These are phyloP conservation scores for Elegia similella DNA, from an alignment of 2,888 invertebrate species.

Conservation along the genomic window DNA sequence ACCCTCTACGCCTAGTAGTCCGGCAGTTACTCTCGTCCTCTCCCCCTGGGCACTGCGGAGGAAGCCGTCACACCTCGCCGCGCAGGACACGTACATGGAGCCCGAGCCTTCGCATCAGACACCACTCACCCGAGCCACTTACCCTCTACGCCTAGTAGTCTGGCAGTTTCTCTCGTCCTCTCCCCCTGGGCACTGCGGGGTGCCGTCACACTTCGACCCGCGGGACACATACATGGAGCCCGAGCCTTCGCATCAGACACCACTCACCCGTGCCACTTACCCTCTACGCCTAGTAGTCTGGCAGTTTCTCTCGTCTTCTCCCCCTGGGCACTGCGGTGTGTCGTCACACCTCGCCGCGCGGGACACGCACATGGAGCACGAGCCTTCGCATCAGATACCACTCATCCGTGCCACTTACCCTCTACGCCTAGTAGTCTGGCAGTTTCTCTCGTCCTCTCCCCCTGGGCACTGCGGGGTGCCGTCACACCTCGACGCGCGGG, in stretches of 20 bases:
- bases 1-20: conserved; percentile 80
- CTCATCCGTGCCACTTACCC: conserved; percentile 53
- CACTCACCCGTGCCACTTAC: conserved; percentile 55
- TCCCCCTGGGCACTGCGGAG: conserved; percentile 87
- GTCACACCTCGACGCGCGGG: conserved; percentile 90
- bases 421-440: conserved; percentile 80
- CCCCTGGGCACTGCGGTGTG: conserved; percentile 87
- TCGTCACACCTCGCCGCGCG: conserved; percentile 92
- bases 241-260: conserved; percentile 83
- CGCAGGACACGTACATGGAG: too few species aligned
- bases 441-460: conserved; percentile 89
- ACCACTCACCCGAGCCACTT: conserved; percentile 42
- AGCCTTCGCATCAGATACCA: conserved; percentile 84
- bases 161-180: conserved; percentile 88
- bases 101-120: conserved; percentile 85
- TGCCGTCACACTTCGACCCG: conserved; percentile 91
- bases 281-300: conserved; percentile 79
- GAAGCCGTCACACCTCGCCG: conserved; percentile 90
- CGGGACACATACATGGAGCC: conserved; percentile 88
- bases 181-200: conserved; percentile 87
- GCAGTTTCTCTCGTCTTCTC: conserved; percentile 88
- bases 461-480: conserved; percentile 88
- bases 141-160: conserved; percentile 80
- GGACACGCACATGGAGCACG: conserved; percentile 87
- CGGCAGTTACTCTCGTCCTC: conserved; percentile 88